Base-by-base conservation (phyloP, 1,140 invertebrate genomes). In the Rhagoletis pomonella region DNA sequence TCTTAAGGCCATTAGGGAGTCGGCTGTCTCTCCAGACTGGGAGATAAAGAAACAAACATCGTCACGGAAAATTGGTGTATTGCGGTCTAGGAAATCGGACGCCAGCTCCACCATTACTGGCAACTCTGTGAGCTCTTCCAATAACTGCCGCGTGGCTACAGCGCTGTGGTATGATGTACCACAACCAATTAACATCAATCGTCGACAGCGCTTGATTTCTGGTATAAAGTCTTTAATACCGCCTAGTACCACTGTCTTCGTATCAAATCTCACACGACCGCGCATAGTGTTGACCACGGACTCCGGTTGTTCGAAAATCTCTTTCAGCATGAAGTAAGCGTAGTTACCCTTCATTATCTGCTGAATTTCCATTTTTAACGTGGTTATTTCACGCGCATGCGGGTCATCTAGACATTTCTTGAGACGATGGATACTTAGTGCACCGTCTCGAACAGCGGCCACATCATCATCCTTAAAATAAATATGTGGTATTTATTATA, bases 311-410 rank as follows among this genome's bases (percentile, higher is more conserved):
- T 99, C 99, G 94, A 99, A 99, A 92, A 99, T 99, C 95, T 99
- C 99, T 93, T 99, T 99, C 93, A 99, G 98, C 99, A 99, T 99
- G 92, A 99, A 99, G 87, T 98, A 99, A 88, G 97, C 97, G 94
- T 98, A 99, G 93, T 98, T 99, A 67, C 99, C 99, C 94, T 99
- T 99, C 99, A 99, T 99, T 88, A 99, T 99, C 93, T 99, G 97
- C 93, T 99, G 98, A 87, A 99, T 96, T 94, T 99, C 98, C 96
- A 99, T 97, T 93, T 99, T 99, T 0, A 99, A 93, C 1, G 98
- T 99, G 55, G 97, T 98, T 84, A 99, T 99, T 94, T 99, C 99
- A 87, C 99, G 95, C 55, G 97, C 96, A 91, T 97, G 96, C 42
- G 97, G 95, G 93, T 98, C 97, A 91, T 98, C 97, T 88, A 96